Evolutionary conservation across 2,888 invertebrate species (phyloP), one percentile per base, ranked within the genome.

Genomic region (Herminia tarsipennalis): DNA sequence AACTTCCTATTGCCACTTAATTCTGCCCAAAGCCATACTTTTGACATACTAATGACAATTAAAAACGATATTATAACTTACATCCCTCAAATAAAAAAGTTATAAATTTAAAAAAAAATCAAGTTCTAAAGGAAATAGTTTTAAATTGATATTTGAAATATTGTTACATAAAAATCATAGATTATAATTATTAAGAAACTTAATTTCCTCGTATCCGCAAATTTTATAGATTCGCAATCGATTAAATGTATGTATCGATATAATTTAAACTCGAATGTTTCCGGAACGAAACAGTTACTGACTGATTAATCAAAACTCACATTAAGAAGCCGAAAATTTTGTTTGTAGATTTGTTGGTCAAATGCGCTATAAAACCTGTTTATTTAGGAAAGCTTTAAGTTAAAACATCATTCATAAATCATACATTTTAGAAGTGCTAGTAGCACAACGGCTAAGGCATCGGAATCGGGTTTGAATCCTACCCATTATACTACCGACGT

Each of bases 91-190:
- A 16, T 16, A 16, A 34, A 33, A 33, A 25, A 37, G 25, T 28
- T 24, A 38, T 56, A 56, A 63, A 54, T 55, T 39, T 44, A 51
- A 46, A 45, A 13, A 27, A 40, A 35, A 43, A 28, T 39, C 18
- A n/a, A 20, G 33, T 42, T 37, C 29, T 28, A 47, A 47, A 61
- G 66, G 62, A 62, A 61, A 62, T 43, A 42, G 52, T 47, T 34
- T 42, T 16, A 50, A 33, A 39, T 32, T 24, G 9, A 27, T 25
- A 29, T 17, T 16, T 8, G 9, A 22, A 9, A 21, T 28, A 52
- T 41, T 34, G 38, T 43, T 40, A 42, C 12, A 20, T 22, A 28
- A 51, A 48, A 27, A 43, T 16, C 13, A n/a, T 28, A 33, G 16
- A 39, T 37, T 20, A 34, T 35, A 32, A 44, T 32, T 22, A 60